Evolutionary conservation across 1,140 invertebrate genomes (phyloP).

Genomic region (Drosophila tani): DNA sequence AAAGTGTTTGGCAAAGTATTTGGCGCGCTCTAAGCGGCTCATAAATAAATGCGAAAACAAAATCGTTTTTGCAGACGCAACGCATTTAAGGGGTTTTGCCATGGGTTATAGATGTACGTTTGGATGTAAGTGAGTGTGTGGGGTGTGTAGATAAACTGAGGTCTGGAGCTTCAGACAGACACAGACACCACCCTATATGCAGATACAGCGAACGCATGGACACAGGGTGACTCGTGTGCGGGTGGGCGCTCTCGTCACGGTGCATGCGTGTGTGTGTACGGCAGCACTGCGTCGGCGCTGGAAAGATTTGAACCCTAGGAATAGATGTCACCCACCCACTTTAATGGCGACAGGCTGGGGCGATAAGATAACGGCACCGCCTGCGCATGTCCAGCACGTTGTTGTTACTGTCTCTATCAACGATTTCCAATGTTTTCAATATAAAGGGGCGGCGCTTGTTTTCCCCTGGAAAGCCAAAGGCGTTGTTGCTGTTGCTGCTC

Average conservation of each 20-base stretch:
- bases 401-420: conserved; percentile 57
- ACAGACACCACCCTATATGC: conserved; percentile 54
- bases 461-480: conserved; percentile 47
- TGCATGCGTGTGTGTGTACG: background rate
- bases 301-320: conserved; percentile 72
- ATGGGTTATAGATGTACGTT: background rate
- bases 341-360: conserved; percentile 69
- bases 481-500: conserved; percentile 14
- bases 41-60: conserved; percentile 82
- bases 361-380: conserved; percentile 69
- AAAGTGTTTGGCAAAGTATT: conserved; percentile 76
- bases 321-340: conserved; percentile 28
- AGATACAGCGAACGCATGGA: conserved; percentile 44
- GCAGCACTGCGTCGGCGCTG: conserved; percentile 62
- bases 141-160: conserved; percentile 6
- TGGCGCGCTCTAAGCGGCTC: conserved; percentile 76
- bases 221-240: conserved; percentile 56
- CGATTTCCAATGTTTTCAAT: conserved; percentile 83
- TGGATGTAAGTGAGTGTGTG: background rate
- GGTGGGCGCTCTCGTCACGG: background rate
- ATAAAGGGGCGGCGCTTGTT: conserved; percentile 78
- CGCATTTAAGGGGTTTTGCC: conserved; percentile 15
- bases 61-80: conserved; percentile 68
- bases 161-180: conserved; percentile 44
- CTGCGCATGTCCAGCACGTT: conserved; percentile 57